These are phyloP conservation scores for Chondrilla cf. caribensis DNA, from an alignment of 37 sponge, comb jelly and placozoan genomes.

Conservation along the genomic window DNA sequence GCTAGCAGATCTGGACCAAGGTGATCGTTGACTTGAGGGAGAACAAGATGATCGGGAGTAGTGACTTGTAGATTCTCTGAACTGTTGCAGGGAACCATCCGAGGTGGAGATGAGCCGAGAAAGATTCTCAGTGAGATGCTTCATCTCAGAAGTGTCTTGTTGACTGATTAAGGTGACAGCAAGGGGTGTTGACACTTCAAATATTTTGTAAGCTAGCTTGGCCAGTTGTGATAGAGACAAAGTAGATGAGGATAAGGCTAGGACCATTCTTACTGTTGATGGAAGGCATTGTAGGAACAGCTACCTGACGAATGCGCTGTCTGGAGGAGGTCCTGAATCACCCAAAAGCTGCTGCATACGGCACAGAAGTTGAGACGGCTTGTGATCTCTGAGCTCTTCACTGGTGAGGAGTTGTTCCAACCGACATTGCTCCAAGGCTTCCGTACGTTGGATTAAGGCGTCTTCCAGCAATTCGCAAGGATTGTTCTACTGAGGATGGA, in stretches of 20 bases:
- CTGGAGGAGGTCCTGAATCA: neutral
- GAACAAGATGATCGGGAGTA: too few relatives aligned
- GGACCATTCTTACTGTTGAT: constrained; percentile 40
- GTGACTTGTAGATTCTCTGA: too few relatives aligned
- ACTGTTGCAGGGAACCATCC: too few relatives aligned
- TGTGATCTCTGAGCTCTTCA: constrained; percentile 37
- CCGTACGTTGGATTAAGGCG: constrained; percentile 29
- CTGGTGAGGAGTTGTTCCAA: constrained; percentile 8
- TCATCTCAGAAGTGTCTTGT: too few relatives aligned
- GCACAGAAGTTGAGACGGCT: constrained; percentile 33
- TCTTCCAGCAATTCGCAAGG: constrained; percentile 18
- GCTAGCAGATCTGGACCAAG: too few relatives aligned
- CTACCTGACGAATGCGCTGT: constrained; percentile 4
- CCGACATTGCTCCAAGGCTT: constrained; percentile 26
- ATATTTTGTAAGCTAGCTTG: constrained; percentile 42
- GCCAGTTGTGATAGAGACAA: constrained; percentile 26
- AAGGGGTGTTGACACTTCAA: constrained; percentile 36
- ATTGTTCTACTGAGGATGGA: constrained; percentile 13
- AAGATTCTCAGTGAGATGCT: too few relatives aligned
- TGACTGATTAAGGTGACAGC: neutral
- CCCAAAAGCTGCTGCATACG: constrained; percentile 32
- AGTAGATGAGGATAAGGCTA: constrained; percentile 28
- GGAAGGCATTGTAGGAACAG: constrained; percentile 48
- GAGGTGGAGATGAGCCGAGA: too few relatives aligned
- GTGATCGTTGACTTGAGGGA: too few relatives aligned